A percentile compares a stretch with the other conserved stretches of the same genome.
Evolutionary conservation across 2,113 vertebrate species (phyloP).

Genomic region (Perca schrenkii): DNA sequence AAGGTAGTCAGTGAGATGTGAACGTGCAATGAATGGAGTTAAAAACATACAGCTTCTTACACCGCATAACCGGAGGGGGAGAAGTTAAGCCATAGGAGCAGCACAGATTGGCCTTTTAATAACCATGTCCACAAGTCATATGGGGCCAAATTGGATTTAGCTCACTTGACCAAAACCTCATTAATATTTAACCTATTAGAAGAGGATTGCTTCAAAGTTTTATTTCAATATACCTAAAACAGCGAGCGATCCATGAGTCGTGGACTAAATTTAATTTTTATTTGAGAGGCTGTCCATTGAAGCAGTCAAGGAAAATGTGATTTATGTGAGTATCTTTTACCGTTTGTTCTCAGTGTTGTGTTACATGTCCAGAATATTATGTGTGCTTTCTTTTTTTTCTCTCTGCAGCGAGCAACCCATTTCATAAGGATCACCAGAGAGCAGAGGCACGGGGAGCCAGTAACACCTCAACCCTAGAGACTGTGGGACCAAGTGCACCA

Average conservation of each 20-base stretch:
- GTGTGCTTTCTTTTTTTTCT: constrained; percentile 8
- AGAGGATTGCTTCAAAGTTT: constrained; percentile 72
- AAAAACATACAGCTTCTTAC: constrained; percentile 63
- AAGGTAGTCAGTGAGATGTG: constrained; percentile 48
- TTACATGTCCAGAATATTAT: constrained; percentile 43
- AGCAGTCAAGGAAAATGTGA: constrained; percentile 41
- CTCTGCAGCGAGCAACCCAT: constrained; percentile 71
- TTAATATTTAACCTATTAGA: constrained; percentile 79
- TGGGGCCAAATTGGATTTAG: constrained; percentile 78
- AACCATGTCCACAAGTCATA: constrained; percentile 73
- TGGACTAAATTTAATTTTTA: constrained; percentile 54
- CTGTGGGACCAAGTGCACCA: constrained; percentile 17
- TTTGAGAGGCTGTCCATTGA: constrained; percentile 40
- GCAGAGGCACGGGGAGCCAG: constrained; percentile 52
- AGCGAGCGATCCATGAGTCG: constrained; percentile 29
- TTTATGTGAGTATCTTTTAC: constrained; percentile 38
- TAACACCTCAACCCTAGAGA: constrained; percentile 29
- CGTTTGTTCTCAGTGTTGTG: constrained; percentile 39
- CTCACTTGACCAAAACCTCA: constrained; percentile 80
- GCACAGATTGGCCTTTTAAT: constrained; percentile 78
- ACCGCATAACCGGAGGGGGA: constrained; percentile 36
- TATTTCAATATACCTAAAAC: constrained; percentile 71
- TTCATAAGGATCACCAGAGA: constrained; percentile 69
- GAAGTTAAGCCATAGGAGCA: constrained; percentile 60
- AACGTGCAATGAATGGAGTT: constrained; percentile 65